Evolutionary conservation across 92 coral and sea anemone species (phyloP).

Genomic region (Zoanthus solanderi): DNA sequence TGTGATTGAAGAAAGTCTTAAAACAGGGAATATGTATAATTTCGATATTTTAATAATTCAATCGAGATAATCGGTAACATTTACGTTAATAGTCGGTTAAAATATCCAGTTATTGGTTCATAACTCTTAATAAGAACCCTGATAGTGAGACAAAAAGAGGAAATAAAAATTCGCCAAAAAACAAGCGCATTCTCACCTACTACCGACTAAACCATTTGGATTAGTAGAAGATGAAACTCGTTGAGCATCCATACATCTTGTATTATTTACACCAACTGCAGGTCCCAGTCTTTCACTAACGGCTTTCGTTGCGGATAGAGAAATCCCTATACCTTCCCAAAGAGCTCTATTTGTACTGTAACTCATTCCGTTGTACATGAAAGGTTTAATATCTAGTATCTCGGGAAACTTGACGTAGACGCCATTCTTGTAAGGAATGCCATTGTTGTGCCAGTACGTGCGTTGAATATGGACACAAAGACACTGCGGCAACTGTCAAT

Average conservation of each 20-base stretch:
- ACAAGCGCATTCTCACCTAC: not conserved
- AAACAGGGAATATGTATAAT: no score
- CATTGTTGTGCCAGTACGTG: slow-evolving; percentile 94
- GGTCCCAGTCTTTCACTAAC: slow-evolving; percentile 8
- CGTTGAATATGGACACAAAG: slow-evolving; percentile 95
- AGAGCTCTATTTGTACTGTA: slow-evolving; percentile 20
- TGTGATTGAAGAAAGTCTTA: no score
- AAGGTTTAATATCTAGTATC: slow-evolving; percentile 80
- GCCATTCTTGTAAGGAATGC: slow-evolving; percentile 91
- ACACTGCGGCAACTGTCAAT: slow-evolving; percentile 86
- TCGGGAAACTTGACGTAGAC: slow-evolving; percentile 82
- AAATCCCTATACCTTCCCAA: slow-evolving; percentile 27
- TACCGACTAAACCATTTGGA: not conserved
- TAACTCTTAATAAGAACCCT: no score
- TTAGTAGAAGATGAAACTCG: not conserved
- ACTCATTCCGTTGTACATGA: slow-evolving; percentile 63
- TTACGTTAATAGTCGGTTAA: no score
- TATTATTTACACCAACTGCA: not conserved
- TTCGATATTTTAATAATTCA: no score
- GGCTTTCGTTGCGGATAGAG: not conserved
- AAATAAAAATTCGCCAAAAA: not conserved
- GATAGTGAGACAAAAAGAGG: not conserved
- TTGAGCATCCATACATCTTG: not conserved
- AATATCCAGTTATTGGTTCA: no score
- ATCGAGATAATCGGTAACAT: no score